Base-by-base conservation (phyloP, 2,113 vertebrate species). In the Ornithorhynchus anatinus region DNA sequence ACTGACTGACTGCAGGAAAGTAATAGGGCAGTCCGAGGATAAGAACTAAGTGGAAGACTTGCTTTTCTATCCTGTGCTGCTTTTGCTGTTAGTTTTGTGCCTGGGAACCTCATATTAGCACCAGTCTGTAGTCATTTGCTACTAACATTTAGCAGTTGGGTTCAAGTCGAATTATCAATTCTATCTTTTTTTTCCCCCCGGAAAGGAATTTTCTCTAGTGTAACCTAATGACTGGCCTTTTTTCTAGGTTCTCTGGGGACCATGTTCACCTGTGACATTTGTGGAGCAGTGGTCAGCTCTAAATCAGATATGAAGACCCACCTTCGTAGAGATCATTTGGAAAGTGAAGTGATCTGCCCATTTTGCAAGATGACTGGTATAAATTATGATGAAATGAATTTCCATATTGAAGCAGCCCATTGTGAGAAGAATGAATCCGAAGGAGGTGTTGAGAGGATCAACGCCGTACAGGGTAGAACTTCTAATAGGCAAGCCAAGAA, bases 191-290 rank as follows among this genome's bases (percentile, higher is more conserved):
- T 72, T 62, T 60, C 45, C 77, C 53, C 14, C n/a, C n/a, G n/a
- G n/a, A n/a, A 51, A 9, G 4, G 69, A 16, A 48, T 43, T n/a
- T 19, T 73, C 54, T 64, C 27, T 70, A 67, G 31, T 16, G 33
- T 63, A 60, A 48, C 48, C 25, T 53, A 47, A 23, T 48, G 14
- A 58, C 17, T 73, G 10, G 77, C 16, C 53, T 81, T 27, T 67
- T 64, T 80, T 67, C 52, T 52, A 84, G 81, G 29, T 75, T 20
- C n/a, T 25, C 23, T 19, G 58, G 19, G 3, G 42, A 72, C 33
- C 58, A 96, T 95, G 95, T 66, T 92, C 48, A 89, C 88, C 19
- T 96, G 95, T 81, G 94, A 92, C 3, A 92, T 91, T 64, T 96
- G 95, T 67, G 91, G 94, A 11, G 90, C 92, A 79, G 90, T 89